Evolutionary conservation across 2,113 vertebrate species (phyloP), one percentile per base, ranked within the genome.

Genomic region (Elanoides forficatus): DNA sequence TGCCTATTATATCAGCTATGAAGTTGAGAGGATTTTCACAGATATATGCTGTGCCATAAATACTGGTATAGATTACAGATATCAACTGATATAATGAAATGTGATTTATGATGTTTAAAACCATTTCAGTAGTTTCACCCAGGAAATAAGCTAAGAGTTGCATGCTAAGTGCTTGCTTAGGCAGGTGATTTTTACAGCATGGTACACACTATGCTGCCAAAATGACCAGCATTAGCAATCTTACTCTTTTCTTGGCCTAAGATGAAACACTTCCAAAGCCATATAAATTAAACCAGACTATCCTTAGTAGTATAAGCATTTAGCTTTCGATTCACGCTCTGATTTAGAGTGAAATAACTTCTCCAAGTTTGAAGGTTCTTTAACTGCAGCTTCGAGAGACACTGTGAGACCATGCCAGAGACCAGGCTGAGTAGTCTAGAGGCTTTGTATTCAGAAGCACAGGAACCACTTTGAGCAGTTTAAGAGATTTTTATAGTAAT

Each of bases 311-410:
- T 30, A 38, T 21, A 68, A 81, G 17, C 0, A 0, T 59, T 84
- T 68, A 62, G 10, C 8, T 79, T 74, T 66, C 53, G 82, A 58
- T 79, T 60, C 6, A 34, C 5, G n/a, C 11, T 36, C 50, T 85
- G 60, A 58, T 52, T 82, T 71, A 48, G 11, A 66, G 62, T 48
- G 27, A 80, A 89, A 40, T 11, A 60, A 19, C 2, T 81, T 36
- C 23, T 50, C 21, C 9, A 53, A 15, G 4, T 29, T 22, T 8
- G 18, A 11, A 6, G 60, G 8, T 48, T 75, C n/a, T 71, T 48
- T 72, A 67, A 55, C 10, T 0, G 1, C 2, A 68, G 25, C 19
- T 86, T 82, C 1, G 1, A 79, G 55, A 58, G 11, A 17, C 22
- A 15, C 6, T 30, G 21, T 70, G 45, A 62, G 11, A 60, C 27